Base-by-base conservation (phyloP, 2,888 invertebrate species). In the Marronus borbonicus region DNA sequence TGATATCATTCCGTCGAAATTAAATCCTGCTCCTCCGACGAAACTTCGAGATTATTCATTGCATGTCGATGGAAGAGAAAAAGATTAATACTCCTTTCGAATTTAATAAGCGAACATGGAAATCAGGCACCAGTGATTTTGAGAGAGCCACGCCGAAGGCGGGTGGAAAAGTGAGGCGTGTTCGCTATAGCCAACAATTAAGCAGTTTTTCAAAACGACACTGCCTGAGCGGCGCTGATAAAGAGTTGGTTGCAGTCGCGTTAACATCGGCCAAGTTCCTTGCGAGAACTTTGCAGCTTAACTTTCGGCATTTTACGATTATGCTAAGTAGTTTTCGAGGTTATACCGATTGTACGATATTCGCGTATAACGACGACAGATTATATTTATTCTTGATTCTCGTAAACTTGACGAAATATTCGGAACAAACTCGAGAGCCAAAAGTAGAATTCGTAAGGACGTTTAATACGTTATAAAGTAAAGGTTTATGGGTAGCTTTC, bases 121-220 rank as follows among this genome's bases (percentile, higher is more conserved):
- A 44, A 65, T 65, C n/a, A 39, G n/a, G 36, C 64, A 28, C 14
- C 52, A 20, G 31, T 39, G 64, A 39, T 65, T 44, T 24, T 65
- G 39, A 36, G 31, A 36, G 31, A 36, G 31, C 7, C 31, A 5
- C 31, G 31, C 5, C 31, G 31, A 39, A 39, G 65, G n/a, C 17
- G 39, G 8, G 39, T 3, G n/a, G 69, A 31, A 52, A 52, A 69
- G 52, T 8, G 55, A 28, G 28, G 52, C 14, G 69, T 28, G 31
- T 31, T 69, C 55, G 69, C 69, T 69, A 44, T 12, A 44, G 14
- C 52, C 80, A 80, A 82, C 81, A 82, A 82, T 82, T 82, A 82
- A 82, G 82, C 80, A 81, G 82, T 82, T 82, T 82, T 82, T 82
- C 82, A 79, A 79, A 75, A 78, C 72, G 78, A 81, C 79, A 79